Evolutionary conservation across 2,113 vertebrate genomes (phyloP).

Genomic region (Rynchops niger): DNA sequence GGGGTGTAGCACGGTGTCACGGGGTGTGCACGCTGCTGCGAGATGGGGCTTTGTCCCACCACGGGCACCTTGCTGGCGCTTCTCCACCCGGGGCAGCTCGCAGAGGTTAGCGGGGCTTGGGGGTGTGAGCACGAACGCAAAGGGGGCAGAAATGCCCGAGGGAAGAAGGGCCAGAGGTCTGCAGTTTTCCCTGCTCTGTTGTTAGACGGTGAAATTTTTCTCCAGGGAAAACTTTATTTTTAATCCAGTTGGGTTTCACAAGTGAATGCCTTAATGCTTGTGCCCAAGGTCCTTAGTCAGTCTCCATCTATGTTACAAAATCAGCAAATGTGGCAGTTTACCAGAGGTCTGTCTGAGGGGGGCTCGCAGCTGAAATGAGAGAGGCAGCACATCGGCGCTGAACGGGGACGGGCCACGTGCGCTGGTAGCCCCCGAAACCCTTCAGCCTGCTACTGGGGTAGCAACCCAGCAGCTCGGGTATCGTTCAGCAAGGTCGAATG

Average conservation of each 20-base stretch:
- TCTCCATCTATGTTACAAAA: not conserved
- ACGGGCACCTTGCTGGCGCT: not conserved
- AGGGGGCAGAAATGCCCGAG: not conserved
- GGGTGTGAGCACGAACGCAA: accelerated
- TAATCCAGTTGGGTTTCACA: not conserved
- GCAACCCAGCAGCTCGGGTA: accelerated
- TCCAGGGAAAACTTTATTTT: not conserved
- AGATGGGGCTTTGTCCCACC: not conserved
- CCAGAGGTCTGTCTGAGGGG: not conserved
- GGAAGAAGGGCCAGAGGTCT: not conserved
- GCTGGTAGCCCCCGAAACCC: not conserved
- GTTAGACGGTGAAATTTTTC: accelerated
- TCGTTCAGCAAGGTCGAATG: not conserved
- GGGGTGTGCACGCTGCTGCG: not conserved
- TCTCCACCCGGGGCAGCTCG: accelerated
- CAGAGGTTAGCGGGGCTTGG: not conserved
- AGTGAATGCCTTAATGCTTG: not conserved
- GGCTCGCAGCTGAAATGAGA: not conserved
- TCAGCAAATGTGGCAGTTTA: not conserved
- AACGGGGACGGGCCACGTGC: accelerated
- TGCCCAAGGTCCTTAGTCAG: not conserved
- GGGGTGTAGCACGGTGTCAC: accelerated
- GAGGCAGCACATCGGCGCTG: accelerated
- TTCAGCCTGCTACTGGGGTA: not conserved
- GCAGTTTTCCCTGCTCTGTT: not conserved